Base-by-base conservation (phyloP, 2,113 vertebrate species). In the Pteropus alecto region DNA sequence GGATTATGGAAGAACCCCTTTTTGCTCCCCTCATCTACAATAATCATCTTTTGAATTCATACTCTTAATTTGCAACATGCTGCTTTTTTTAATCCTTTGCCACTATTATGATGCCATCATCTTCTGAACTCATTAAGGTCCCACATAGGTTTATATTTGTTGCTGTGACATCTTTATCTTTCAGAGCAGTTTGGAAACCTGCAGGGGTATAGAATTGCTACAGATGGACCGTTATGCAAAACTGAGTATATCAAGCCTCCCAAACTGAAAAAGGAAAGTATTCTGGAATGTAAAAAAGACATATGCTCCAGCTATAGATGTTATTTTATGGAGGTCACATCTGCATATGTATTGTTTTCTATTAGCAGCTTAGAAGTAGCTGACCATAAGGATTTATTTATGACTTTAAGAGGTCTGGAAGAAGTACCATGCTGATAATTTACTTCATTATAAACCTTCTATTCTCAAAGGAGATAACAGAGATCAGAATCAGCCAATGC, bases 181-280 rank as follows among this genome's bases (percentile, higher is more conserved):
- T 83, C 81, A 86, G 65, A 96, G 82, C 78, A 95, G 73, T 96
- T 93, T 95, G 92, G 74, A 96, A 96, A 92, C 70, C 95, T 97
- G 91, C 93, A 97, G 96, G 87, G 86, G 51, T 94, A 22, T 87
- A n/a, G 67, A 88, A 93, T 95, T 95, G 92, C 82, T 95, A 70
- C 89, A 95, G 81, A 91, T 97, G 96, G 96, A 95, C 81, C 1
- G 4, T 96, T 97, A 93, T 68, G 77, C 90, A 96, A 97, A 95
- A 88, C 19, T 2, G 38, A 95, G 85, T 93, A 81, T 74, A 78
- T 85, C 82, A 85, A 94, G 24, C 24, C 61, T 95, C 35, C 26
- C 9, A 91, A 92, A 91, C 28, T 54, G n/a, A 92, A 88, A 89
- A 92, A n/a, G 6, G 15, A 88, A 96, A 88, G 38, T 88, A 79